phyloP scores from a whole-genome alignment of 2,113 vertebrate genomes.

The Antigone vipio region DNA sequence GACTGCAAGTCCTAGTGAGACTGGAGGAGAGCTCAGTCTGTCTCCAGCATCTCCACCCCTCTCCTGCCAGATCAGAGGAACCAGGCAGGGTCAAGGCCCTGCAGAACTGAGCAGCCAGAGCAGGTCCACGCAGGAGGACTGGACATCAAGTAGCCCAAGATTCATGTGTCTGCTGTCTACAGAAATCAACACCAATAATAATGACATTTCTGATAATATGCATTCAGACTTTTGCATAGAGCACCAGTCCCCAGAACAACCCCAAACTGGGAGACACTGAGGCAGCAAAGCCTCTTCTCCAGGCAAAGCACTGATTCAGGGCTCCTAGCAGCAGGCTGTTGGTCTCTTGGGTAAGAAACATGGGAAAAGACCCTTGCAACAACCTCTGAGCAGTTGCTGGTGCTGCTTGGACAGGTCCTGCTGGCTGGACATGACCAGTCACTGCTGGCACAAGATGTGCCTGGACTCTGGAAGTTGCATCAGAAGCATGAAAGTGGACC shows the following conservation, averaged over 20 bases:
- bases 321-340: background rate
- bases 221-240: background rate
- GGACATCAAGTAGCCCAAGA: background rate
- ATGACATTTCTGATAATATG: background rate
- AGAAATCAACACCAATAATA: background rate
- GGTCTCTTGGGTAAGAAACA: background rate
- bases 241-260: background rate
- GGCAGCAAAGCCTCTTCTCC: background rate
- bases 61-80: background rate
- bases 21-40: background rate
- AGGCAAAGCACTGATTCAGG: background rate
- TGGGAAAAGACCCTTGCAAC: background rate
- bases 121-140: background rate
- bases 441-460: background rate
- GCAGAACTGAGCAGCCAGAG: background rate
- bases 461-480: background rate
- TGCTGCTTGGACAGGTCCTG: background rate
- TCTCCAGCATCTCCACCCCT: background rate
- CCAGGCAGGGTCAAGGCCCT: background rate
- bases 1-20: background rate
- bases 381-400: background rate
- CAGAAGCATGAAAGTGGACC: background rate
- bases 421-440: background rate
- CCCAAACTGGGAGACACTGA: background rate
- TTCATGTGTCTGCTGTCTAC: accelerated